phyloP scores from a whole-genome alignment of 2,888 invertebrate genomes.

The Erebia aethiops region DNA sequence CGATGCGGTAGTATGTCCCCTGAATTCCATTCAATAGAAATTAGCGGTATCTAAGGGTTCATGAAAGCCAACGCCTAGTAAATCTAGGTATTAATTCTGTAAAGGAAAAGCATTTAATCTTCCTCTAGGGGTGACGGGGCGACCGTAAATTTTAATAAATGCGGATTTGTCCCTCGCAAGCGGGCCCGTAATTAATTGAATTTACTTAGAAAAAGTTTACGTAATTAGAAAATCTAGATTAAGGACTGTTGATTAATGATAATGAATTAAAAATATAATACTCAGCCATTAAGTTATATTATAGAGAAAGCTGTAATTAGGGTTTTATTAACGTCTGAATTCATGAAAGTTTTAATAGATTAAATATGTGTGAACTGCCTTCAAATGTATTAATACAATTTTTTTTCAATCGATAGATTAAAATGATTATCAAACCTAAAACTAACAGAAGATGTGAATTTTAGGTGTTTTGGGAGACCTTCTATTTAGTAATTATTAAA shows the following conservation, averaged over 20 bases:
- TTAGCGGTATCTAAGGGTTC: constrained; percentile 20
- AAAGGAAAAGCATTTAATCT: constrained; percentile 40
- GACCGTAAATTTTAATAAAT: constrained; percentile 24
- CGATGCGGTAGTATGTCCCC: too few species aligned
- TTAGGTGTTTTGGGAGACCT: too few species aligned
- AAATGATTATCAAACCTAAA: too few species aligned
- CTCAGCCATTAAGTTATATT: background rate
- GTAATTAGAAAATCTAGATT: background rate
- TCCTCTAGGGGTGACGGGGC: constrained; percentile 20
- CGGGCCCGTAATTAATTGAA: background rate
- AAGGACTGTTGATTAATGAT: background rate
- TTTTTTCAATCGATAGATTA: too few species aligned
- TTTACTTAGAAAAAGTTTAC: constrained; percentile 7
- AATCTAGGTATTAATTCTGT: constrained; percentile 37
- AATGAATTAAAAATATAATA: background rate
- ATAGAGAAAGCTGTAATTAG: background rate
- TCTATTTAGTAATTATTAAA: too few species aligned
- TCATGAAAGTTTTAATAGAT: too few species aligned
- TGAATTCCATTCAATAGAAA: constrained; percentile 3
- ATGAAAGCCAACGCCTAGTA: constrained; percentile 31
- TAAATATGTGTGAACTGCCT: too few species aligned
- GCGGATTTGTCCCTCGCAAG: constrained; percentile 25
- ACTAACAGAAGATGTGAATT: too few species aligned
- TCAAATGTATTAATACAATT: too few species aligned
- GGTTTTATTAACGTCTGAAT: too few species aligned